Conservation (phyloP, 2,797 vertebrate species). For the Chelonia mydas region DNA sequence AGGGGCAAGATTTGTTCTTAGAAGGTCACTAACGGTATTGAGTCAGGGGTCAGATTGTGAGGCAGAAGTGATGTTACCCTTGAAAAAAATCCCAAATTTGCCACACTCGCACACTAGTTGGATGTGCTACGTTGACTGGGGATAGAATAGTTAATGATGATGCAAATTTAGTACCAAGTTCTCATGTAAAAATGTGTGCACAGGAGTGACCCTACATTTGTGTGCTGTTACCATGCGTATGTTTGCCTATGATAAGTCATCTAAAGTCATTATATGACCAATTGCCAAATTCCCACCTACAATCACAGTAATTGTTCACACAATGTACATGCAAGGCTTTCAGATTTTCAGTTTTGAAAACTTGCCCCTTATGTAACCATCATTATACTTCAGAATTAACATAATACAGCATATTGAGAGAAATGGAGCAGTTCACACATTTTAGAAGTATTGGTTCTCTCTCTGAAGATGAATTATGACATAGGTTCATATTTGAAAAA, state of each 20-base stretch:
- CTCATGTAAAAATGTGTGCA: not conserved
- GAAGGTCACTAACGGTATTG: not conserved
- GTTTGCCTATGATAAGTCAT: not conserved
- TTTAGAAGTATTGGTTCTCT: not conserved
- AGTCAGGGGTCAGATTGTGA: accelerated
- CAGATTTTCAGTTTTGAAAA: not conserved
- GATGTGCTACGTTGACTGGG: not conserved
- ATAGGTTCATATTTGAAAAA: not conserved
- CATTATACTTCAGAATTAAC: not conserved
- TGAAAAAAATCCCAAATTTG: not conserved
- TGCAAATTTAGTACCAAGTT: not conserved
- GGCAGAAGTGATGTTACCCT: not conserved
- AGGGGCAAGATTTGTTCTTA: not conserved
- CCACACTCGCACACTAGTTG: not conserved
- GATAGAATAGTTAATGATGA: not conserved
- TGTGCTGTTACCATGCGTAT: not conserved
- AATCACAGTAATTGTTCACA: not conserved
- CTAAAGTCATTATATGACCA: not conserved
- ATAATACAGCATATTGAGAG: not conserved
- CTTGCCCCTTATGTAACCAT: not conserved
- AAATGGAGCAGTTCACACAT: not conserved
- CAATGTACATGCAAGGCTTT: not conserved
- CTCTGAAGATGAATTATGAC: not conserved
- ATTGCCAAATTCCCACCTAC: not conserved
- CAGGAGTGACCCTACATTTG: not conserved